Percentiles rank a stretch among this genome's conserved stretches.
These are phyloP conservation scores for Axea sp. DNA, from an alignment of 2,888 invertebrate species.

Conservation along the genomic window DNA sequence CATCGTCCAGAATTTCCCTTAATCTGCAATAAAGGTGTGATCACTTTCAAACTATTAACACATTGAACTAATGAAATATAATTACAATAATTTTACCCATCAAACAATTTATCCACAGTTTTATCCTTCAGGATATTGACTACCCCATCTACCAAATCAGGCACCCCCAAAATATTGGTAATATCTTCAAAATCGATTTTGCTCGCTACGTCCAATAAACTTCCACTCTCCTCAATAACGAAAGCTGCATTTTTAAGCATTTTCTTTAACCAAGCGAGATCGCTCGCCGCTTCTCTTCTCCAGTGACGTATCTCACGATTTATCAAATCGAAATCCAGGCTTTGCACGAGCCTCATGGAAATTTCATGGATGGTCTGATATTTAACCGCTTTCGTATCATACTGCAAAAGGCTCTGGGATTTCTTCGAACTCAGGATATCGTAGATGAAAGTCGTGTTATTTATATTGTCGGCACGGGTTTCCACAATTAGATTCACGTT, in stretches of 20 bases:
- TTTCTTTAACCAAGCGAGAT: constrained; percentile 80
- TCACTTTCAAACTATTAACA: no score
- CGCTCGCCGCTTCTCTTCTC: constrained; percentile 80
- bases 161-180: constrained; percentile 72
- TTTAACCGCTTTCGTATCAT: constrained; percentile 67
- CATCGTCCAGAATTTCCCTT: constrained; percentile 79
- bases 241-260: constrained; percentile 78
- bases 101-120: constrained; percentile 79
- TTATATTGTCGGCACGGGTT: constrained; percentile 51
- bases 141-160: constrained; percentile 79
- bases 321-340: constrained; percentile 69
- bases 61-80: no score
- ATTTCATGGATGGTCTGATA: constrained; percentile 68
- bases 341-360: constrained; percentile 65
- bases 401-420: constrained; percentile 68
- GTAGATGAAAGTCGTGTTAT: constrained; percentile 64
- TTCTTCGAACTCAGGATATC: constrained; percentile 68
- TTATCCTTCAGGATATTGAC: constrained; percentile 80
- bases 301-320: constrained; percentile 70
- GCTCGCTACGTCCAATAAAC: constrained; percentile 80
- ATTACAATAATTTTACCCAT: constrained; percentile 79
- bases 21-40: no score
- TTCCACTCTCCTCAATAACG: constrained; percentile 78
- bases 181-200: constrained; percentile 78
- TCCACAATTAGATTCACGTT: constrained; percentile 72